Evolutionary conservation across 2,113 vertebrate species (phyloP), one percentile per base, ranked within the genome.

Genomic region (Indicator maculatus): DNA sequence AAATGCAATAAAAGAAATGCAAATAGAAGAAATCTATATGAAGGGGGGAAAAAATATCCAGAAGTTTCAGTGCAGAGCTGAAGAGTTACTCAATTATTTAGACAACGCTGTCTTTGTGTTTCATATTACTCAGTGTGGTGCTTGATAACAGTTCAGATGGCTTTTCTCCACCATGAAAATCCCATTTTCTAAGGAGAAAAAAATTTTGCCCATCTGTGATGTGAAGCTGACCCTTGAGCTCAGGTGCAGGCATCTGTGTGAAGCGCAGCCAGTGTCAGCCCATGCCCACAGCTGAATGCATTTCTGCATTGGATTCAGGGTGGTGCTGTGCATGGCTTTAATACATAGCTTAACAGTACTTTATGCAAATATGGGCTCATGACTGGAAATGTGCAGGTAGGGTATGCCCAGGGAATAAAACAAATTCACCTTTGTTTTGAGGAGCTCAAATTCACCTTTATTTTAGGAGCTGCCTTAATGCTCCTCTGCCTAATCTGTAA

Each of bases 301-400:
- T 47, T 64, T 52, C 75, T 82, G 45, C 44, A 6, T 11, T 69
- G 31, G 9, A 7, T 5, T 44, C 20, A 31, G 13, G 59, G 41
- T 5, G 1, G 12, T 16, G 41, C 64, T 66, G 73, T 13, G 60
- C 41, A 0, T 12, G 50, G 21, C 11, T 30, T 11, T 20, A 4
- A 17, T 47, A 2, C 6, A 8, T 2, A 10, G 30, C 47, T 5
- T 24, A 53, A 2, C 56, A 20, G 10, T 3, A 52, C 63, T 76
- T 33, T 12, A 0, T n/a, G 18, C 66, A 28, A 14, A 10, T 26
- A 11, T 0, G 19, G 31, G 14, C 5, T 44, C 12, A 0, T 24
- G 53, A 6, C 30, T 59, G 15, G 9, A 12, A 30, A 31, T 5
- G 23, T 33, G 63, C 31, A 70, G 19, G 52, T 12, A 3, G 4